A percentile compares a stretch with the other conserved stretches of the same genome.
Evolutionary conservation across 1,140 invertebrate species (phyloP).

Genomic region (Ceratoteleas bidentatus): DNA sequence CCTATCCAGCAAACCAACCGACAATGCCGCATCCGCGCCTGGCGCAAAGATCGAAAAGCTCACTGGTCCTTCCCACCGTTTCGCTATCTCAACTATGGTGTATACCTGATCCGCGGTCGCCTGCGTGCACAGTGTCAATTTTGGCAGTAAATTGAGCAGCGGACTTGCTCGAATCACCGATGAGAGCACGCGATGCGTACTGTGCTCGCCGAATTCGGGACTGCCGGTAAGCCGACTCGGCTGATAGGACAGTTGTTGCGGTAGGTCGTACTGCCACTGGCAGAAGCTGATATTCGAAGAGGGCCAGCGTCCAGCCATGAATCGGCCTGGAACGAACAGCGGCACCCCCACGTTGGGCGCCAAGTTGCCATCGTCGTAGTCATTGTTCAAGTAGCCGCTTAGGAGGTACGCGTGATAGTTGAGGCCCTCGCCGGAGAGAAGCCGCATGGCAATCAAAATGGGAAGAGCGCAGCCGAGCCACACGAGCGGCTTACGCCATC

Average conservation of each 20-base stretch:
- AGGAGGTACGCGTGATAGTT: conserved; percentile 63
- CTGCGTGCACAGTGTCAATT: conserved; percentile 86
- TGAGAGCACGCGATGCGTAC: conserved; percentile 85
- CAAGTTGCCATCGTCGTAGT: conserved; percentile 36
- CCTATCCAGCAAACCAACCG: too few species aligned
- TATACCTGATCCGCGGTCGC: conserved; percentile 88
- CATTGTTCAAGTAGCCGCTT: conserved; percentile 65
- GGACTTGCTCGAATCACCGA: conserved; percentile 80
- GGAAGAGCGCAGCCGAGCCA: conserved; percentile 56
- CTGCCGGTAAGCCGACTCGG: conserved; percentile 76
- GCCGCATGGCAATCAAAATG: conserved; percentile 55
- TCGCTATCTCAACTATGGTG: conserved; percentile 86
- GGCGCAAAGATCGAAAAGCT: conserved; percentile 83
- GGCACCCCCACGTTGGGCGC: background rate
- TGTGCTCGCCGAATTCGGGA: conserved; percentile 82
- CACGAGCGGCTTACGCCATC: conserved; percentile 60
- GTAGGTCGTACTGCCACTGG: conserved; percentile 84
- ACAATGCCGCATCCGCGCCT: conserved; percentile 13
- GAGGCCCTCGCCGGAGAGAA: conserved; percentile 66
- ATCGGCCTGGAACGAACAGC: conserved; percentile 77
- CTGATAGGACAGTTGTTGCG: conserved; percentile 81
- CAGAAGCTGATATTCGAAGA: conserved; percentile 83
- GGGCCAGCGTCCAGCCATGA: conserved; percentile 81
- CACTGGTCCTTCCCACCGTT: conserved; percentile 87
- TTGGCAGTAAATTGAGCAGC: conserved; percentile 70